phyloP scores from a whole-genome alignment of 2,888 invertebrate species.

The Baronia brevicornis region DNA sequence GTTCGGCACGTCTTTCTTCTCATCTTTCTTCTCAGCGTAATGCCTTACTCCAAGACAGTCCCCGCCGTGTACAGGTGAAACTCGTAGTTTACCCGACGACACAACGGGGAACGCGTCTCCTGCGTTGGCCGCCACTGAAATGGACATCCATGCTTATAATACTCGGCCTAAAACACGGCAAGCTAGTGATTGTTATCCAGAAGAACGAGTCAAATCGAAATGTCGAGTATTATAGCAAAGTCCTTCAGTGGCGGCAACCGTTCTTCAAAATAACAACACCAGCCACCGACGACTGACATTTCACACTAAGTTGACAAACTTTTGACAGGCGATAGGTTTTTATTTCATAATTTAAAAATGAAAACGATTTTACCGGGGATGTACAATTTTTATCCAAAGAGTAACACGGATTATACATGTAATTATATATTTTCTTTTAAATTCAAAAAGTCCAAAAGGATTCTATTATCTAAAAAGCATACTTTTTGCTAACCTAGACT shows the following conservation, averaged over 20 bases:
- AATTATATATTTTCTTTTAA: no score
- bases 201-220: slow-evolving; percentile 43
- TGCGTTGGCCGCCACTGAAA: slow-evolving; percentile 42
- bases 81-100: slow-evolving; percentile 38
- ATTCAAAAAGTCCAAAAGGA: no score
- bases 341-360: slow-evolving; percentile 2
- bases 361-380: no score
- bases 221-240: slow-evolving; percentile 63
- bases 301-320: slow-evolving; percentile 1
- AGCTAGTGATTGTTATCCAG: slow-evolving; percentile 50
- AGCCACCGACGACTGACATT: slow-evolving; percentile 23
- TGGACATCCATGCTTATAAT: slow-evolving; percentile 61
- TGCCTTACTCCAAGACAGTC: slow-evolving; percentile 12
- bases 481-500: no score
- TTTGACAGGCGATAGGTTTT: no score
- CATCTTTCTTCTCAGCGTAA: slow-evolving; percentile 40
- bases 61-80: slow-evolving; percentile 21
- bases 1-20: slow-evolving; percentile 25
- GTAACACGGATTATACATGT: no score
- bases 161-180: slow-evolving; percentile 40
- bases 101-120: slow-evolving; percentile 29
- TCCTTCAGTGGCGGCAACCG: slow-evolving; percentile 51
- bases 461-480: no score
- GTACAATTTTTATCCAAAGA: no score
- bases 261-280: slow-evolving; percentile 63